Evolutionary conservation across 37 sponge, comb jelly and placozoan species (phyloP), one percentile per base, ranked within the genome.

Genomic region (Halichondria panicea): DNA sequence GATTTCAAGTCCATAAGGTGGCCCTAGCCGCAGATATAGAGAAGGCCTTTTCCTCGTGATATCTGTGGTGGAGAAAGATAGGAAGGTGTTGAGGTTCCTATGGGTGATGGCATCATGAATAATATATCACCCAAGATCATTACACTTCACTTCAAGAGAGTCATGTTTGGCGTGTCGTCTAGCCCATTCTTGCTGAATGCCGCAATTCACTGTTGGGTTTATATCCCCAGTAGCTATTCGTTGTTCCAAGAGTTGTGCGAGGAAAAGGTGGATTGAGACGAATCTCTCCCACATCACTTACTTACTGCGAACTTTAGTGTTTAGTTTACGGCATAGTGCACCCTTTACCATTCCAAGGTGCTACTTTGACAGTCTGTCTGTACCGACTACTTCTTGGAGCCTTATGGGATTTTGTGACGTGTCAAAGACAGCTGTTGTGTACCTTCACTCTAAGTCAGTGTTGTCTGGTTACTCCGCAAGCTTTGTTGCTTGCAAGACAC

Each of bases 361-460:
- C 31, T 40, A 55, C 56, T 30, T 55, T 54, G 56, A 54, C 43
- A 36, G 36, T 37, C 31, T 42, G 19, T 32, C 71, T 27, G 13
- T 12, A n/a, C 27, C 30, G 13, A 1, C 30, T 27, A 46, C 71
- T 25, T 70, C 71, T 48, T 31, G 24, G 27, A 40, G 24, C 21
- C 65, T 67, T 28, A 28, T 30, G 34, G 79, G 68, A 22, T 78
- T 78, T 40, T 78, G 79, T 78, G 79, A 78, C 52, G 68, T 68
- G 13, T 78, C 79, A 2, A 66, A 46, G 31, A 35, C 31, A 52
- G 79, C 79, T 5, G 43, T 32, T 54, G 75, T 41, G 7, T 74
- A 74, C 43, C 19, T 66, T 31, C 34, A 11, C 43, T 15, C 45
- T 28, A 28, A 66, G 30, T 6, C 77, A 30, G 52, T 8, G 15